phyloP scores from a whole-genome alignment of 2,888 invertebrate species.

The Isotomurus palustris region DNA sequence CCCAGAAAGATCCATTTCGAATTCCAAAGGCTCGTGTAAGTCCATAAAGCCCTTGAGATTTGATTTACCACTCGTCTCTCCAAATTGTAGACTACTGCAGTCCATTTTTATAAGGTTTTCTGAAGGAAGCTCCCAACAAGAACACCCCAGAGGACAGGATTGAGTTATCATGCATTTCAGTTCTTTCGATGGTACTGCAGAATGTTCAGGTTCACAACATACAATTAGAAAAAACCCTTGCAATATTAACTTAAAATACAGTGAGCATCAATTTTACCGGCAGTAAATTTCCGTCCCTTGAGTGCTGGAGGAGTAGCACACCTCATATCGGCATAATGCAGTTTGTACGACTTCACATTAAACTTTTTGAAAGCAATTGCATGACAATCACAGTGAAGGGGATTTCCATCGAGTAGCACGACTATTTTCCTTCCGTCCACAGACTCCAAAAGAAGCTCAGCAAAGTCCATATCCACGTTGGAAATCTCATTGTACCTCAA shows the following conservation, averaged over 20 bases:
- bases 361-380: constrained; percentile 47
- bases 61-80: constrained; percentile 9
- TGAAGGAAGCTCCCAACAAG: constrained; percentile 36
- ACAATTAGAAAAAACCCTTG: too few species aligned
- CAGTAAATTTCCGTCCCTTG: constrained; percentile 18
- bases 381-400: constrained; percentile 60
- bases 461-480: constrained; percentile 32
- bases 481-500: constrained; percentile 60
- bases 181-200: constrained; percentile 30
- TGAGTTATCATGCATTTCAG: constrained; percentile 28
- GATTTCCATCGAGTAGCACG: constrained; percentile 58
- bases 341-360: constrained; percentile 18
- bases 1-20: constrained; percentile 25
- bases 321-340: constrained; percentile 50
- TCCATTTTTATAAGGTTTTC: constrained; percentile 37
- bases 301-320: constrained; percentile 50
- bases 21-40: constrained; percentile 26
- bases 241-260: too few species aligned
- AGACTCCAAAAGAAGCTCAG: constrained; percentile 23
- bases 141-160: constrained; percentile 32
- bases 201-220: too few species aligned
- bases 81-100: constrained; percentile 20
- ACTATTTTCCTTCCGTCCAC: constrained; percentile 45
- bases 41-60: constrained; percentile 21
- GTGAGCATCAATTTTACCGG: too few species aligned